Evolutionary conservation across 2,888 invertebrate genomes (phyloP).

Genomic region (Philereme transversata): DNA sequence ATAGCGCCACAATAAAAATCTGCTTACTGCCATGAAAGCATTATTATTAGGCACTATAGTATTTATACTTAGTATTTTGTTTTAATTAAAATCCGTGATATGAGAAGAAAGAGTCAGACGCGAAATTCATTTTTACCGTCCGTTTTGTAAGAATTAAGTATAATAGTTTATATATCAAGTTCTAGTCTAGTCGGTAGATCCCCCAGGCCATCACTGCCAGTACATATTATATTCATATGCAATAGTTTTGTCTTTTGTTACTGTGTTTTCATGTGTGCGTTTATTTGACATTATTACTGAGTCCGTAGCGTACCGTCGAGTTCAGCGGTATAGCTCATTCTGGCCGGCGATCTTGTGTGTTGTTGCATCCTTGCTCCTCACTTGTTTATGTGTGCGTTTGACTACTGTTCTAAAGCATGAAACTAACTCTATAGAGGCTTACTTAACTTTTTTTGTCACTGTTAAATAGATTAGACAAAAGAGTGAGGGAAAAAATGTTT

Average conservation of each 20-base stretch:
- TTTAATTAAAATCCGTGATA: too few relatives aligned
- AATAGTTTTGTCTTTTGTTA: conserved; percentile 15
- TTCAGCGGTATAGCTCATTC: conserved; percentile 67
- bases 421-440: conserved; percentile 12
- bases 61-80: too few relatives aligned
- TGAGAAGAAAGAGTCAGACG: not conserved
- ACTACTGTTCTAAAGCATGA: conserved; percentile 68
- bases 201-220: not conserved
- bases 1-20: too few relatives aligned
- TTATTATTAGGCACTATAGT: too few relatives aligned
- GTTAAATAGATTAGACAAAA: conserved; percentile 1
- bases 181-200: not conserved
- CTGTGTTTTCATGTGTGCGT: conserved; percentile 41
- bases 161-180: not conserved
- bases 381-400: conserved; percentile 59
- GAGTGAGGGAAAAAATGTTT: too few relatives aligned
- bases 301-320: conserved; percentile 59
- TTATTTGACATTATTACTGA: conserved; percentile 63
- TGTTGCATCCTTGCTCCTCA: conserved; percentile 67
- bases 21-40: too few relatives aligned
- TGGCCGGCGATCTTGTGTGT: conserved; percentile 82
- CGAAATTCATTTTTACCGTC: not conserved
- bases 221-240: not conserved
- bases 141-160: not conserved
- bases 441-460: conserved; percentile 1